Evolutionary conservation across 2,888 invertebrate species (phyloP), one percentile per base, ranked within the genome.

Genomic region (Melinaea marsaeus): DNA sequence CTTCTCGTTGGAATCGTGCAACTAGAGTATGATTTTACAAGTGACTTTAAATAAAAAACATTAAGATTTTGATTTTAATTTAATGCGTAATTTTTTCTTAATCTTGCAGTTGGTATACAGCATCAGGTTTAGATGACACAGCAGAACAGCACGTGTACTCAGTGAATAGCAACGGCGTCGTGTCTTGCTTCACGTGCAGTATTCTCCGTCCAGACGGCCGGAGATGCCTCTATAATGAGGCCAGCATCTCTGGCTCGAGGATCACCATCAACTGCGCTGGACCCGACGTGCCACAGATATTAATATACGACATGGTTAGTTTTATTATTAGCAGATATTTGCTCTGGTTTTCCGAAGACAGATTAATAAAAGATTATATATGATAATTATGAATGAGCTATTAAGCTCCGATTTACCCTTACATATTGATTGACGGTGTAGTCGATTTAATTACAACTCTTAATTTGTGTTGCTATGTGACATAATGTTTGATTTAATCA

Each of bases 91-190:
- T 51, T 32, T 22, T 32, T 2, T 32, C 22, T 51, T 11, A 51
- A 32, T 51, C 51, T 77, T 78, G 3, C 86, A 97, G 97, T 64
- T 98, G 97, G 91, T 99, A 96, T 86, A 92, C 94, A 72, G 97
- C 97, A 0, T 97, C 96, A 45, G 93, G 93, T 5, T 94, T 93
- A 69, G 88, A 92, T 11, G 95, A 96, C 79, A 94, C 97, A 0
- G 93, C 95, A 4, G 93, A 95, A 61, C 93, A 95, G 75, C 98
- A 98, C 82, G 87, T 98, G 54, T 98, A 95, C 89, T 92, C 94
- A 7, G 92, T 96, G 6, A 92, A 93, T 67, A 85, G 91, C 0
- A 82, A 88, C n/a, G 84, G 90, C 4, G 76, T 76, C 61, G 82
- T 92, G 37, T 86, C 91, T 61, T 98, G 98, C 83, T 90, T 98